A percentile compares a stretch with the other conserved stretches of the same genome.
Evolutionary conservation across 2,113 vertebrate species (phyloP).

Genomic region (Thinocorus orbignyianus): DNA sequence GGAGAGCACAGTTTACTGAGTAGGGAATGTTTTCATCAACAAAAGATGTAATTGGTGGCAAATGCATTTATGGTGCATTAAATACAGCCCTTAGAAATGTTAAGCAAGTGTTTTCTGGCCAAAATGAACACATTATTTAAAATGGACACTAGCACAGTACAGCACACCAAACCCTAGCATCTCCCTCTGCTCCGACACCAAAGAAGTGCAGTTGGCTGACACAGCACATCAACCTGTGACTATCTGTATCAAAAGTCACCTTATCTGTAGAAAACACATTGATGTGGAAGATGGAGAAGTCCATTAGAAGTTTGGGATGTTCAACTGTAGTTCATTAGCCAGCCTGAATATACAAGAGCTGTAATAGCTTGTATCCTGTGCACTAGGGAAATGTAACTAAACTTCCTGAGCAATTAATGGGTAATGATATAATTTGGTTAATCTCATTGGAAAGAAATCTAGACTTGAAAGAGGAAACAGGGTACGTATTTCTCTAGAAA

Average conservation of each 20-base stretch:
- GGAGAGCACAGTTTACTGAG: neutral
- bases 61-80: neutral
- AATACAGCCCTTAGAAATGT: neutral
- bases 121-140: neutral
- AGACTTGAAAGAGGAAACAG: slow-evolving; percentile 21
- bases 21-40: neutral
- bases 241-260: neutral
- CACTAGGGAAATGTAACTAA: slow-evolving; percentile 24
- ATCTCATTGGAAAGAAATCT: slow-evolving; percentile 33
- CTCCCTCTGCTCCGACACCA: neutral
- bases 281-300: neutral
- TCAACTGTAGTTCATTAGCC: neutral
- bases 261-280: neutral
- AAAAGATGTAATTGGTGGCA: neutral
- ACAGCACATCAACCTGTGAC: neutral
- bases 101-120: neutral
- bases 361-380: slow-evolving; percentile 46
- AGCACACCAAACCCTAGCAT: neutral
- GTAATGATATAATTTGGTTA: slow-evolving; percentile 31
- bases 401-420: slow-evolving; percentile 60
- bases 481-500: slow-evolving; percentile 24
- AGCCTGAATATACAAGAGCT: neutral
- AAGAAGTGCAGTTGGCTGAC: neutral
- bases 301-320: neutral
- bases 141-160: neutral